Evolutionary conservation across 2,888 invertebrate species (phyloP).

Genomic region (Sarcophaga caerulescens): DNA sequence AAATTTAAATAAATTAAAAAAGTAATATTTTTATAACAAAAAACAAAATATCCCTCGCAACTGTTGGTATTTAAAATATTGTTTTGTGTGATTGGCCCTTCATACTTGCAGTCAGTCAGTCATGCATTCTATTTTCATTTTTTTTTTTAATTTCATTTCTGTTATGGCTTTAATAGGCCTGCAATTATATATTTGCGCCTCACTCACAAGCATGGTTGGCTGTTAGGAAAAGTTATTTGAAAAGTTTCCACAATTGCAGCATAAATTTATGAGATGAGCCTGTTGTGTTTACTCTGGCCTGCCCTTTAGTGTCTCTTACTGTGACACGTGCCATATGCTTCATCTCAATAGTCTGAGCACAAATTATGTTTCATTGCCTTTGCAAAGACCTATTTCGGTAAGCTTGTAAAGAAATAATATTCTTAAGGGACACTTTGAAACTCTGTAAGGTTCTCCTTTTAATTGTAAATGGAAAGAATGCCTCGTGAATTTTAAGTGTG

Average conservation of each 20-base stretch:
- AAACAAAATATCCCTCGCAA: no score
- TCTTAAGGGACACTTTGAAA: constrained; percentile 12
- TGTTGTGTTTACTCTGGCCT: not conserved
- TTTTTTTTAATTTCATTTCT: not conserved
- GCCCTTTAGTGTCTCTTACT: not conserved
- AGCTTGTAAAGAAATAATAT: constrained; percentile 3
- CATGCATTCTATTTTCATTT: not conserved
- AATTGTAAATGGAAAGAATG: no score
- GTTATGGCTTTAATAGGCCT: not conserved
- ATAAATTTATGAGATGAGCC: constrained; percentile 20
- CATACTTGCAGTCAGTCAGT: constrained; percentile 1
- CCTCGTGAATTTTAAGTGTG: no score
- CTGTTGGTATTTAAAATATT: no score
- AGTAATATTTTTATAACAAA: not conserved
- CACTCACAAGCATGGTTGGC: not conserved
- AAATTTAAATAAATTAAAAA: constrained; percentile 7
- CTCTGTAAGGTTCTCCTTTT: not conserved
- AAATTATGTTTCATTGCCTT: constrained; percentile 18
- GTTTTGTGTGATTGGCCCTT: not conserved
- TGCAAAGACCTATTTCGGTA: not conserved
- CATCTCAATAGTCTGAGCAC: constrained; percentile 17
- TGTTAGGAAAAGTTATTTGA: not conserved
- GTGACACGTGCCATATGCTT: constrained; percentile 55
- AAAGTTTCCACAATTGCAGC: constrained; percentile 35
- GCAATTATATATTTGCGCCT: not conserved